Evolutionary conservation across 2,797 vertebrate species (phyloP).

Genomic region (Echeneis naucrates): DNA sequence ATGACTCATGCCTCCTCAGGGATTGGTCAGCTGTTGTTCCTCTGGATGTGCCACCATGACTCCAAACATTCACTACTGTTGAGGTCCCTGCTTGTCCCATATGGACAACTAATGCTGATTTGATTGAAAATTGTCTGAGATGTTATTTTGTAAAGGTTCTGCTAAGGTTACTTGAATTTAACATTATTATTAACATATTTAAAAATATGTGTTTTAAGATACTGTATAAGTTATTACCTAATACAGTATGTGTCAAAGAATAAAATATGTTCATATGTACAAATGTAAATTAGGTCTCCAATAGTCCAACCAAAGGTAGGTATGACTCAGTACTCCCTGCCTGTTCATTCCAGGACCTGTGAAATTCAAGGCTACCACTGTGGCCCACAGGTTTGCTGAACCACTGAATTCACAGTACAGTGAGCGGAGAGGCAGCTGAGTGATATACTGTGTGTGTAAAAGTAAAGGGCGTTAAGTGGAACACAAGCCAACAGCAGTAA

Average conservation of each 20-base stretch:
- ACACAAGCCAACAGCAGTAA: conserved; percentile 79
- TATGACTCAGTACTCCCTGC: conserved; percentile 25
- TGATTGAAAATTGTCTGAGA: too few species aligned
- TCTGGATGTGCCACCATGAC: conserved; percentile 47
- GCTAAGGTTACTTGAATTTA: background rate
- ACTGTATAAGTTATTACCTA: too few species aligned
- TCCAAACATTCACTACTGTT: conserved; percentile 33
- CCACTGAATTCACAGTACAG: conserved; percentile 44
- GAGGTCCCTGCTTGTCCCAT: conserved; percentile 16
- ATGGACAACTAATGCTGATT: background rate
- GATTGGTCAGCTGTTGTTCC: conserved; percentile 50
- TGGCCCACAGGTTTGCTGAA: conserved; percentile 35
- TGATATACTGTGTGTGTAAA: conserved; percentile 79
- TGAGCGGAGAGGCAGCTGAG: conserved; percentile 63
- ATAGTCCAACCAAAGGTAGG: background rate
- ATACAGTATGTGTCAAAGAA: too few species aligned
- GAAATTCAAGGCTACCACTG: conserved; percentile 35
- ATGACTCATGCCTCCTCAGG: conserved; percentile 47
- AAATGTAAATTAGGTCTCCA: background rate
- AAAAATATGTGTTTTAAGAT: background rate
- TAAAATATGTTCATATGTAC: background rate
- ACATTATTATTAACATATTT: too few species aligned
- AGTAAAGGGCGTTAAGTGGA: conserved; percentile 76
- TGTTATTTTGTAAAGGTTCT: background rate
- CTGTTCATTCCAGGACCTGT: conserved; percentile 37